phyloP scores from a whole-genome alignment of 2,797 vertebrate species.

The Emys orbicularis region DNA sequence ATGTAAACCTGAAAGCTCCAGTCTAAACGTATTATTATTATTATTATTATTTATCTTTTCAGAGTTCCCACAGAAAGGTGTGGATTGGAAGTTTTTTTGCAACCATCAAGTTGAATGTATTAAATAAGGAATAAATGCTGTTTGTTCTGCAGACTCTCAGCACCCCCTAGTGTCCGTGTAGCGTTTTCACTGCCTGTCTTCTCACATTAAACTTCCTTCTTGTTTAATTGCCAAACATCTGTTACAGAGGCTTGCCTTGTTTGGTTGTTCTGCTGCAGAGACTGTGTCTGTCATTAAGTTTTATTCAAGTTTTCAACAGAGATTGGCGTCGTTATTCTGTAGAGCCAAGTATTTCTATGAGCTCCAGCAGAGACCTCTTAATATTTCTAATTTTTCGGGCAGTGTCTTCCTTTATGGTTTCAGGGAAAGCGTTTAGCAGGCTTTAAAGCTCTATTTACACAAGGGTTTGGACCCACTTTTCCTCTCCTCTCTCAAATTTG shows the following conservation, averaged over 20 bases:
- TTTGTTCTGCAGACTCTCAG: background rate
- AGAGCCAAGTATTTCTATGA: rapidly evolving
- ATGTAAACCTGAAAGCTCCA: rapidly evolving
- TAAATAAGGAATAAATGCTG: background rate
- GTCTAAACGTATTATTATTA: background rate
- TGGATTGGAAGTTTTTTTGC: background rate
- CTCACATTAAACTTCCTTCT: rapidly evolving
- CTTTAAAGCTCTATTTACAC: rapidly evolving
- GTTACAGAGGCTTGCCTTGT: rapidly evolving
- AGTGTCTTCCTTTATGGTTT: background rate
- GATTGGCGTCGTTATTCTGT: too few species aligned
- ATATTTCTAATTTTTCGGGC: rapidly evolving
- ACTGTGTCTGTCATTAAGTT: rapidly evolving
- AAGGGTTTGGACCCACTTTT: rapidly evolving
- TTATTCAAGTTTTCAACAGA: rapidly evolving
- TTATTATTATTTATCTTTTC: background rate
- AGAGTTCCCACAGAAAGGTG: background rate
- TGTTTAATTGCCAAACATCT: rapidly evolving
- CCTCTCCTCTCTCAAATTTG: background rate
- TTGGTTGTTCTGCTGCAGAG: rapidly evolving
- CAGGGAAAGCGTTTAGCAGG: too few species aligned
- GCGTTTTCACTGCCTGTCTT: background rate
- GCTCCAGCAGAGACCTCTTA: rapidly evolving
- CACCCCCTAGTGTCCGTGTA: slow-evolving; percentile 15
- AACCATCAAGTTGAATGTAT: background rate